Evolutionary conservation across 2,888 invertebrate species (phyloP), one percentile per base, ranked within the genome.

Genomic region (Stenodema calcarata): DNA sequence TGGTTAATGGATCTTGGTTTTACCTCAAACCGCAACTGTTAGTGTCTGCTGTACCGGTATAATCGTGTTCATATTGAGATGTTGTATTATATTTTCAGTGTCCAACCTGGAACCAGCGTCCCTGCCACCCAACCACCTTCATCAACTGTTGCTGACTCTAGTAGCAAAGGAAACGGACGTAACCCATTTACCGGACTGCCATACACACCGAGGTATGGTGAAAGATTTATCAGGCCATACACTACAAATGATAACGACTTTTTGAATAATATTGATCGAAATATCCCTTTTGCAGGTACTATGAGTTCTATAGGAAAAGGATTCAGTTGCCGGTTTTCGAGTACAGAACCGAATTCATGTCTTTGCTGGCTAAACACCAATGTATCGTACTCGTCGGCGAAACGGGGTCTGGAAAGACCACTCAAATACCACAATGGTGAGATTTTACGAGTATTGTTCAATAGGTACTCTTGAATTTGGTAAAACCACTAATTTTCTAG

Each of bases 391-490:
- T 99, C 0, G 99, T 99, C 3, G 99, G 99, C 89, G 99, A 99
- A 91, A 99, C 99, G 0, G 99, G 99, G n/a, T 99, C 98, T 0
- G 99, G 99, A 0, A 99, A 99, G 92, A 99, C 99, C 0, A 99
- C 99, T 14, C 99, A 99, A 92, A 99, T 99, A 90, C 99, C 99
- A 0, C 99, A 98, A 92, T 98, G 98, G 97, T 91, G 89, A 88
- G 89, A 35, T 35, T 88, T 18, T 47, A 12, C n/a, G n/a, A n/a
- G n/a, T n/a, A n/a, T n/a, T n/a, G n/a, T n/a, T n/a, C n/a, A n/a
- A n/a, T n/a, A n/a, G n/a, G n/a, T n/a, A n/a, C n/a, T n/a, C n/a
- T n/a, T n/a, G n/a, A n/a, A n/a, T n/a, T n/a, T n/a, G n/a, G n/a
- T n/a, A n/a, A n/a, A n/a, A n/a, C n/a, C n/a, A n/a, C n/a, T n/a